Evolutionary conservation across 2,888 invertebrate genomes (phyloP).

Genomic region (Marasmarcha lunaedactyla): DNA sequence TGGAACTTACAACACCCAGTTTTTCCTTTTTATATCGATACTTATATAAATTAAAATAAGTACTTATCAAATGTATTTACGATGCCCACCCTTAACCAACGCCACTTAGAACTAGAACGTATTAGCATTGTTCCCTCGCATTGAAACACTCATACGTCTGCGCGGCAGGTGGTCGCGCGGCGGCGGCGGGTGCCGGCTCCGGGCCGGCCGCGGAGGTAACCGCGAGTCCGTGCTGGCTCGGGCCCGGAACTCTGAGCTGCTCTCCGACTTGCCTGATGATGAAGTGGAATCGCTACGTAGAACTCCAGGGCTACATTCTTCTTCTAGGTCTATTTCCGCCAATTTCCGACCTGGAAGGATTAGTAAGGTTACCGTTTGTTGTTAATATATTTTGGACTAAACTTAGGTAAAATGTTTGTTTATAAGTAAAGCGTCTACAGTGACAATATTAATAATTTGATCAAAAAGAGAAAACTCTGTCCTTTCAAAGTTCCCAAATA

Average conservation of each 20-base stretch:
- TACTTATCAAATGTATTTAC: no score
- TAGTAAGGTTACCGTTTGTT: no score
- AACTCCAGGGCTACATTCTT: conserved; percentile 50
- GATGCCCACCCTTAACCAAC: no score
- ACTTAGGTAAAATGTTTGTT: no score
- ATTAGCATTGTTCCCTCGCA: conserved; percentile 74
- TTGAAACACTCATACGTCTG: conserved; percentile 83
- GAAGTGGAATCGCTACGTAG: conserved; percentile 18
- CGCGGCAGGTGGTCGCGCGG: conserved; percentile 61
- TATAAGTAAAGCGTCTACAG: no score
- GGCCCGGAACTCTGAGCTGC: conserved; percentile 74
- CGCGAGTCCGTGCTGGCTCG: conserved; percentile 80
- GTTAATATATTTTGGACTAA: no score
- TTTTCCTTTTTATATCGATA: no score
- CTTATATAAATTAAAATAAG: no score
- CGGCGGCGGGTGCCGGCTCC: conserved; percentile 56
- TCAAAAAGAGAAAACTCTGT: no score
- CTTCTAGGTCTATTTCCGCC: conserved; percentile 54
- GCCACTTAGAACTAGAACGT: conserved; percentile 27
- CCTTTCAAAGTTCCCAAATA: no score
- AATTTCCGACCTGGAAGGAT: not conserved
- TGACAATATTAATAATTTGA: no score
- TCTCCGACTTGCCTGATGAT: conserved; percentile 22
- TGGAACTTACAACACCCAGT: no score
- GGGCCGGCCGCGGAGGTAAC: conserved; percentile 68